Conservation (phyloP, 2,797 vertebrate species). For the Geotria australis region DNA sequence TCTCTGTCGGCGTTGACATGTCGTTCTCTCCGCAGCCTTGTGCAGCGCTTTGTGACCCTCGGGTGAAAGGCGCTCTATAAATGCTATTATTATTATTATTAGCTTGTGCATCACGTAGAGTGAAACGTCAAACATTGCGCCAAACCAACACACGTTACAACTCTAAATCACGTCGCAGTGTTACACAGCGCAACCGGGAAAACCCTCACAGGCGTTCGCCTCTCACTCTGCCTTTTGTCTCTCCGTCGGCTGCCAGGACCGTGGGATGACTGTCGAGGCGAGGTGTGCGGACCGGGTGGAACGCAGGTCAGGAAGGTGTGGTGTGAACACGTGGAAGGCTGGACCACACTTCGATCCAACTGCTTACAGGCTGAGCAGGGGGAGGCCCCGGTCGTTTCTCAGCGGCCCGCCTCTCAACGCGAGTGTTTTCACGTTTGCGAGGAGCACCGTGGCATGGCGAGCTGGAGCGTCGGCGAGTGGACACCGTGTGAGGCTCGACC, state of each 20-base stretch:
- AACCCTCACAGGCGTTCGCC: too few relatives aligned
- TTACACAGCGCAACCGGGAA: too few relatives aligned
- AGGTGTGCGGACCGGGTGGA: conserved; percentile 46
- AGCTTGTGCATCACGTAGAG: too few relatives aligned
- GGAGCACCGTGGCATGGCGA: conserved; percentile 67
- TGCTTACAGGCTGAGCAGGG: conserved; percentile 23
- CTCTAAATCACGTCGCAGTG: too few relatives aligned
- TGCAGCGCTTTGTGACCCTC: too few relatives aligned
- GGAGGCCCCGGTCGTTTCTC: background rate
- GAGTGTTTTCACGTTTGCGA: conserved; percentile 73
- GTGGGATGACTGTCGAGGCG: conserved; percentile 61
- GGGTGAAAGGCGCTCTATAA: too few relatives aligned
- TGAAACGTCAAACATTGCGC: too few relatives aligned
- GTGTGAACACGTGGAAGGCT: conserved; percentile 65
- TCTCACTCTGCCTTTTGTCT: too few relatives aligned
- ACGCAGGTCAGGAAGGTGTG: conserved; percentile 42
- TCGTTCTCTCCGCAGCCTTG: too few relatives aligned
- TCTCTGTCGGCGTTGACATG: too few relatives aligned
- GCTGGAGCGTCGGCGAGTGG: conserved; percentile 69
- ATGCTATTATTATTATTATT: too few relatives aligned
- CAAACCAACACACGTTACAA: too few relatives aligned
- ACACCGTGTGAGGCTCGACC: conserved; percentile 23
- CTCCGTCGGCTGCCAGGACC: conserved; percentile 20
- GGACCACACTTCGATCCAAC: conserved; percentile 51
- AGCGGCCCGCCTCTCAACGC: conserved; percentile 31